Percentiles rank a stretch among this genome's conserved stretches.
phyloP scores from a whole-genome alignment of 2,888 invertebrate genomes.

The Acanthacorydalis orientalis region DNA sequence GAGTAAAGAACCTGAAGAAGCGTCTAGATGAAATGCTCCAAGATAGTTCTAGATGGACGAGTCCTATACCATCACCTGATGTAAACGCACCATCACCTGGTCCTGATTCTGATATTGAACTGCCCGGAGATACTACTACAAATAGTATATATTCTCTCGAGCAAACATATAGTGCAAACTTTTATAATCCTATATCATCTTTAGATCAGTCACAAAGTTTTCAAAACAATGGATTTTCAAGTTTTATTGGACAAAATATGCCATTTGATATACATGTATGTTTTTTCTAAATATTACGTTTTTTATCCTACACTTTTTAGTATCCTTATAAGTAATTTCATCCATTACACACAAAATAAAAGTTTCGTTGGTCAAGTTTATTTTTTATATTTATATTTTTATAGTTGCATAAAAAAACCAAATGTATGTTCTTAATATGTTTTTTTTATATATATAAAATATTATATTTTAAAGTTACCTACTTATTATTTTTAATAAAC shows the following conservation, averaged over 20 bases:
- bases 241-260: constrained; percentile 44
- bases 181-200: constrained; percentile 28
- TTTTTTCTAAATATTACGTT: background rate
- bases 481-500: no score
- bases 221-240: constrained; percentile 37
- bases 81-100: constrained; percentile 56
- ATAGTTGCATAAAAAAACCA: no score
- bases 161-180: constrained; percentile 22
- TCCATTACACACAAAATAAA: no score
- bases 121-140: constrained; percentile 31
- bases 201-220: constrained; percentile 13
- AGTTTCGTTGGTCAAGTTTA: no score
- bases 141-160: constrained; percentile 7
- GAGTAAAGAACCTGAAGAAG: constrained; percentile 71
- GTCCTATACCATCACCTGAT: constrained; percentile 55
- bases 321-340: no score
- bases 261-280: constrained; percentile 34
- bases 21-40: constrained; percentile 69
- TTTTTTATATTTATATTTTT: no score
- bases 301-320: no score
- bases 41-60: constrained; percentile 36
- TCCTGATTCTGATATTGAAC: constrained; percentile 65
- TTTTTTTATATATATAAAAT: no score
- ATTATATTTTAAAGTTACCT: no score
- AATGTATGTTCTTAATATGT: no score